Conservation (phyloP, 2,113 vertebrate genomes). For the Neofelis nebulosa region DNA sequence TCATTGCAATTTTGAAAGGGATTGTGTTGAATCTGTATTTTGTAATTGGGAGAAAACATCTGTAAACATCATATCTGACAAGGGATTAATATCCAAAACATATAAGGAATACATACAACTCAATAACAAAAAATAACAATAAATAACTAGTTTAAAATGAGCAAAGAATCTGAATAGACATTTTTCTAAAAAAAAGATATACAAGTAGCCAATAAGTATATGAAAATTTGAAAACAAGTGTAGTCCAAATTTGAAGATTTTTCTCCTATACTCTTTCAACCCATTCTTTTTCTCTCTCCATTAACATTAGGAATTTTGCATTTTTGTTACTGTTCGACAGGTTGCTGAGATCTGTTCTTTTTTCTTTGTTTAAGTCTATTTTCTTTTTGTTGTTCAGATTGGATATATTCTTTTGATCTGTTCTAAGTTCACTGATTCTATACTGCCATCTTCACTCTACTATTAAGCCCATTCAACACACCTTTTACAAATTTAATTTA, state of each 20-base stretch:
- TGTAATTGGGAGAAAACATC: background rate
- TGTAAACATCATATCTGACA: background rate
- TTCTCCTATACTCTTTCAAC: background rate
- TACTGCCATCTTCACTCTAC: background rate
- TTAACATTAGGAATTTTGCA: background rate
- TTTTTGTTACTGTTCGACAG: background rate
- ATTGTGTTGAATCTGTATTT: background rate
- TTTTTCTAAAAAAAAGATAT: background rate
- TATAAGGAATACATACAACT: background rate
- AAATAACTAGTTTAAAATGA: background rate
- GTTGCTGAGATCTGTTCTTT: too few relatives aligned
- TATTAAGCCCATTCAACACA: background rate
- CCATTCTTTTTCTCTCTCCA: background rate
- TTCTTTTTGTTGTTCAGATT: background rate
- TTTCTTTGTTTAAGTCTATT: background rate
- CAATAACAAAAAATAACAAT: background rate
- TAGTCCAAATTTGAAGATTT: background rate
- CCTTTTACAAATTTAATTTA: background rate
- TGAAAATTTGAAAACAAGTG: background rate
- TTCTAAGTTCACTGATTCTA: background rate
- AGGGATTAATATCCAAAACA: background rate
- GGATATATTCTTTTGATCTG: background rate
- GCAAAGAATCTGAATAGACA: background rate
- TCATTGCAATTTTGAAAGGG: background rate
- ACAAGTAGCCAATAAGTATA: background rate